Percentiles rank a stretch among this genome's conserved stretches.
phyloP scores from a whole-genome alignment of 1,140 invertebrate genomes.

The Rhynchophorus ferrugineus region DNA sequence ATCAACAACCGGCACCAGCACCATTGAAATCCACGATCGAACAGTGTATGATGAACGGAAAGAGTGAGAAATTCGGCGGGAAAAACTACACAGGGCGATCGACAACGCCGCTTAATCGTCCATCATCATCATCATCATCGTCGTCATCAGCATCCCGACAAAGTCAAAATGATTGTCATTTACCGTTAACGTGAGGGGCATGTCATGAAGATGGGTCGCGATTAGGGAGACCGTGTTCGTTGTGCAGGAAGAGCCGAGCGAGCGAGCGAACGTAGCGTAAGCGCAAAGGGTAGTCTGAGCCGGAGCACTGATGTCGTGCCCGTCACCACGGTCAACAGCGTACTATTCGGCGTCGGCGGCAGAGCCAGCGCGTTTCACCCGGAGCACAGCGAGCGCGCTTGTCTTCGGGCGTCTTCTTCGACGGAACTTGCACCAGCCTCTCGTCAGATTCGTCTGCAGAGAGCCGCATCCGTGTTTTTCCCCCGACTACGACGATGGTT shows the following conservation, averaged over 20 bases:
- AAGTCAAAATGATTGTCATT: too few species aligned
- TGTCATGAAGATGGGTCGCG: too few species aligned
- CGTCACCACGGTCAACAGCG: conserved; percentile 26
- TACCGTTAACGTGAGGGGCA: too few species aligned
- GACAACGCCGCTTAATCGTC: too few species aligned
- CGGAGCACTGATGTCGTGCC: conserved; percentile 7
- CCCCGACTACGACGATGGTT: not conserved
- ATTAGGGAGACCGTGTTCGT: not conserved
- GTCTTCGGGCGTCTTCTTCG: conserved; percentile 13
- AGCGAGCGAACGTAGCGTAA: not conserved
- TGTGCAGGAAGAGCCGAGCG: too few species aligned
- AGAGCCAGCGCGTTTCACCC: conserved; percentile 26
- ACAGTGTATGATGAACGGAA: too few species aligned
- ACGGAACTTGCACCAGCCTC: conserved; percentile 18
- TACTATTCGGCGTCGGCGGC: conserved; percentile 25
- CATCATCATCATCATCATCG: too few species aligned
- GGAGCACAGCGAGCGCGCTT: conserved; percentile 22
- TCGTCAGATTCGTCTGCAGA: conserved; percentile 18
- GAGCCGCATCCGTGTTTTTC: conserved; percentile 6
- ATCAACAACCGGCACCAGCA: too few species aligned
- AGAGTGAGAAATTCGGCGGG: too few species aligned
- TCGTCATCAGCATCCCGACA: too few species aligned
- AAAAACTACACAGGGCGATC: too few species aligned
- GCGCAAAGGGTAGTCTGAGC: conserved; percentile 4
- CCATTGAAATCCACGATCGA: too few species aligned